Conservation (phyloP, 53 echinoderm and acorn worm species). For the Holothuria leucospilota region DNA sequence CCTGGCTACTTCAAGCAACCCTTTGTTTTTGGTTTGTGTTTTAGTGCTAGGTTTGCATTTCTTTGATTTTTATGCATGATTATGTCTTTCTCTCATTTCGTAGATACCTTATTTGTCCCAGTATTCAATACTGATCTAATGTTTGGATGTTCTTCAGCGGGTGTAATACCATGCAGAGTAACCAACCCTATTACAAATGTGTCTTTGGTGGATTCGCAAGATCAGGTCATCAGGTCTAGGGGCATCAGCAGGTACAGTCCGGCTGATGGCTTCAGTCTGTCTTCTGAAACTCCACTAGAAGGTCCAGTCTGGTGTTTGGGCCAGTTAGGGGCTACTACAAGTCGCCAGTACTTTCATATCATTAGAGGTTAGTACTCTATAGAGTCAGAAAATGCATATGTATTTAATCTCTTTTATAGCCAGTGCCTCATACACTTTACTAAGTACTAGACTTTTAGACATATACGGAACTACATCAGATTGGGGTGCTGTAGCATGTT, state of each 20-base stretch:
- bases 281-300: neutral
- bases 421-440: no score
- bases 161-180: conserved; percentile 72
- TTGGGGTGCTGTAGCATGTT: no score
- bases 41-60: no score
- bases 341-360: conserved; percentile 6
- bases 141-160: conserved; percentile 35
- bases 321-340: neutral
- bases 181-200: conserved; percentile 59
- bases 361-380: neutral
- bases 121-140: neutral
- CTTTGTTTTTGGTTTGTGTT: no score
- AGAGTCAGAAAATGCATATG: no score
- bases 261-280: conserved; percentile 12
- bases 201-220: conserved; percentile 12
- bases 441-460: no score
- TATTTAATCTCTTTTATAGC: no score
- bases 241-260: conserved; percentile 18
- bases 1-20: no score
- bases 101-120: conserved; percentile 6
- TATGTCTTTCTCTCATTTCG: neutral
- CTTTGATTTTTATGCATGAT: no score
- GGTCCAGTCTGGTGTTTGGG: conserved; percentile 36
- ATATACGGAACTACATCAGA: no score
- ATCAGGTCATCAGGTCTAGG: neutral